A percentile compares a stretch with the other conserved stretches of the same genome.
These are phyloP conservation scores for Netelia virgata DNA, from an alignment of 2,888 invertebrate genomes.

Conservation along the genomic window DNA sequence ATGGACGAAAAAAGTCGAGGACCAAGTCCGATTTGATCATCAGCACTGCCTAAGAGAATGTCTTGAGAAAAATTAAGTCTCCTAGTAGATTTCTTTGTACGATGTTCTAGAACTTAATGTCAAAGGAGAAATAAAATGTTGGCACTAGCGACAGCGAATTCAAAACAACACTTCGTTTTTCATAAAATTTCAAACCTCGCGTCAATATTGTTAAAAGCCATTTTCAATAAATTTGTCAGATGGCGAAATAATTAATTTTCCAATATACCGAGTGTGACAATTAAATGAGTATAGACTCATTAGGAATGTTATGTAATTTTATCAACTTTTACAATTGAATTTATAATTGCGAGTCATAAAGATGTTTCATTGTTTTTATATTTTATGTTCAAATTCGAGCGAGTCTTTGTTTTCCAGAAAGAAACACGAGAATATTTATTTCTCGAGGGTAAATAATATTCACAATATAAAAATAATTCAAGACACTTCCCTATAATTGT, in stretches of 20 bases:
- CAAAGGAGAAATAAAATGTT: not conserved
- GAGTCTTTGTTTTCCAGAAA: too few species aligned
- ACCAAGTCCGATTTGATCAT: conserved; percentile 59
- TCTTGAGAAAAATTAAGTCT: conserved; percentile 10
- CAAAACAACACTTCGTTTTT: too few species aligned
- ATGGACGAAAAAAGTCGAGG: conserved; percentile 31
- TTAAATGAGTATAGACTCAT: too few species aligned
- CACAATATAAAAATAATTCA: conserved; percentile 3
- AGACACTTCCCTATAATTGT: not conserved
- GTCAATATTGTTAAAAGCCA: not conserved
- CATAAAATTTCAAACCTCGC: too few species aligned
- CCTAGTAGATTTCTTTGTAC: not conserved
- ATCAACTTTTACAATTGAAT: too few species aligned
- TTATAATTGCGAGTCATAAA: too few species aligned
- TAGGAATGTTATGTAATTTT: too few species aligned
- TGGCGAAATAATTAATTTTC: too few species aligned
- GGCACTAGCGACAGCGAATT: too few species aligned
- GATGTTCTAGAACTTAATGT: not conserved
- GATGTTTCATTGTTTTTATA: too few species aligned
- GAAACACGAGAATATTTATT: not conserved
- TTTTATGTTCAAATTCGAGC: too few species aligned
- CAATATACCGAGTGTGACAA: too few species aligned
- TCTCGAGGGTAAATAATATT: not conserved
- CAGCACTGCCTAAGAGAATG: conserved; percentile 26
- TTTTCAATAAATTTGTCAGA: not conserved